These are phyloP conservation scores for Hirundo rustica DNA, from an alignment of 2,797 vertebrate genomes.

Conservation along the genomic window DNA sequence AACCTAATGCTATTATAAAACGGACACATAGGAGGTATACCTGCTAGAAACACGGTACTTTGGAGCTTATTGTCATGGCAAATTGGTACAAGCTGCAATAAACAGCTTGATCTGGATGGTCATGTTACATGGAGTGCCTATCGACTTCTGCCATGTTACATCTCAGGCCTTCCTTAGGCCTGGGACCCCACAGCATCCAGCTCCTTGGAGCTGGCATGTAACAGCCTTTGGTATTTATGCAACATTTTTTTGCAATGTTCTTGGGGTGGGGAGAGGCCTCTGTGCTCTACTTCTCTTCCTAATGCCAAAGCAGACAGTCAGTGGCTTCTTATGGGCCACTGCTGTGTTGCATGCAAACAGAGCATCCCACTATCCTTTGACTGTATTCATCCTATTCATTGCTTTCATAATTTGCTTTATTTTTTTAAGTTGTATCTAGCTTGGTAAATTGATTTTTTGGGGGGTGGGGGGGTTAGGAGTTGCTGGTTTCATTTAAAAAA, in stretches of 20 bases:
- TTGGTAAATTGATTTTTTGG: neutral
- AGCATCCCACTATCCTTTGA: neutral
- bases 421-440: neutral
- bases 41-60: neutral
- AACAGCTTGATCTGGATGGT: neutral
- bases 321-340: neutral
- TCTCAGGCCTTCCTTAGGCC: neutral
- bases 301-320: neutral
- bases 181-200: neutral
- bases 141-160: too few relatives aligned
- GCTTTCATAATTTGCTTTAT: neutral
- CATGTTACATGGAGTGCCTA: rapidly evolving
- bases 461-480: neutral
- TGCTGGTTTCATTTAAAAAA: neutral
- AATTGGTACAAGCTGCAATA: neutral
- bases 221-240: neutral
- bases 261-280: neutral
- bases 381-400: neutral
- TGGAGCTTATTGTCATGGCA: neutral
- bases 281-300: neutral
- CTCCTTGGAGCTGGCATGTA: neutral
- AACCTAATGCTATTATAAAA: neutral
- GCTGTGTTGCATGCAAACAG: neutral
- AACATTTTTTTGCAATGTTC: neutral
- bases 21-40: neutral